Evolutionary conservation across 1,140 invertebrate genomes (phyloP), one percentile per base, ranked within the genome.

Genomic region (Drosophila pallidifrons): DNA sequence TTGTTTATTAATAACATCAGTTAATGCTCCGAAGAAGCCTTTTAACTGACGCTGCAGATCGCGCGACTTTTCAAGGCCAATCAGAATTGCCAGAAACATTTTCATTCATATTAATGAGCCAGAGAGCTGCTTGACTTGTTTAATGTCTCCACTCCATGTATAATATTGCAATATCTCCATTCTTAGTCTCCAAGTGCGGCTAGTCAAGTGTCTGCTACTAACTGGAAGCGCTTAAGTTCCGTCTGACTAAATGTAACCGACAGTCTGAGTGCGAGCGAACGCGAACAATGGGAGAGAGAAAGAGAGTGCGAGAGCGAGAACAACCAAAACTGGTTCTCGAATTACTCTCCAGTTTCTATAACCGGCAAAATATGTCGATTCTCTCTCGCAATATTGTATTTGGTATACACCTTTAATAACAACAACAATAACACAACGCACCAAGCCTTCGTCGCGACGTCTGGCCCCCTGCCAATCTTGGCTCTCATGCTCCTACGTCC

Each of bases 81-180:
- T 55, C 16, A 30, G 28, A 73, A 65, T 67, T 65, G 30, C 35
- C 35, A 38, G 45, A 66, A 47, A 66, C 68, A 61, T 77, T 85
- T 79, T 77, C 82, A 87, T 87, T 87, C 82, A 89, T 88, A 77
- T 70, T 78, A 80, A 83, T 83, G 70, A 72, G 64, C 38, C 57
- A 63, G 47, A 38, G 47, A 38, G 47, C 20, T 7, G 49, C 46
- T 20, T 1, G 8, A 52, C 35, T 32, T 35, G 30, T 46, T 52
- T 15, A 30, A 57, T 7, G 11, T 43, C n/a, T 4, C 38, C 15
- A 54, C 28, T 49, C 35, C 15, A 15, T n/a, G 13, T 61, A 28
- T 25, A 32, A 28, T 25, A 32, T 8, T 57, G 61, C 55, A 58
- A 15, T 35, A 61, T 30, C 20, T 25, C 25, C 41, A 43, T 63